Evolutionary conservation across 2,888 invertebrate species (phyloP).

Genomic region (Tortricodes alternella): DNA sequence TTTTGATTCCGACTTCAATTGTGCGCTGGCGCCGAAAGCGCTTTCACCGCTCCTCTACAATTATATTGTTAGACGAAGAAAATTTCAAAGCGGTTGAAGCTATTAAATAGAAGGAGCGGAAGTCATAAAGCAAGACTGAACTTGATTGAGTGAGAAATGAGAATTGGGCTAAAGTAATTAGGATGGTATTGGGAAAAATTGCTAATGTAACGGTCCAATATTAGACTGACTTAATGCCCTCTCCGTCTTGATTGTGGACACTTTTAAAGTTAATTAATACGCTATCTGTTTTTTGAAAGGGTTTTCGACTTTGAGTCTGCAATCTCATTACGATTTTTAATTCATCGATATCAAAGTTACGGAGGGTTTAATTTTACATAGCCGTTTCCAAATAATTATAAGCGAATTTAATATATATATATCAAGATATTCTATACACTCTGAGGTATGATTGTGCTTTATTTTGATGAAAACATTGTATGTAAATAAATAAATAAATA

Average conservation of each 20-base stretch:
- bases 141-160: slow-evolving; percentile 65
- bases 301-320: background rate
- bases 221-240: slow-evolving; percentile 42
- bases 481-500: no score
- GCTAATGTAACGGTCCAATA: slow-evolving; percentile 51
- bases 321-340: background rate
- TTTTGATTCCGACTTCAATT: slow-evolving; percentile 66
- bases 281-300: slow-evolving; percentile 40
- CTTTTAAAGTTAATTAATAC: slow-evolving; percentile 55
- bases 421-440: no score
- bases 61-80: slow-evolving; percentile 59
- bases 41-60: slow-evolving; percentile 57
- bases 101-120: slow-evolving; percentile 46
- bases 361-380: no score
- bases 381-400: no score
- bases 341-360: no score
- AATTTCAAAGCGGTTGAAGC: slow-evolving; percentile 49
- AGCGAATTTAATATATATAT: no score
- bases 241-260: slow-evolving; percentile 44
- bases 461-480: no score
- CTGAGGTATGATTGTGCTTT: no score
- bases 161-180: slow-evolving; percentile 55
- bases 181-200: slow-evolving; percentile 65
- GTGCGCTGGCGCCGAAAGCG: slow-evolving; percentile 42
- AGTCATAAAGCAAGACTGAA: slow-evolving; percentile 58